These are phyloP conservation scores for Pseudomyrmex sp. DNA, from an alignment of 1,140 invertebrate species.

Conservation along the genomic window DNA sequence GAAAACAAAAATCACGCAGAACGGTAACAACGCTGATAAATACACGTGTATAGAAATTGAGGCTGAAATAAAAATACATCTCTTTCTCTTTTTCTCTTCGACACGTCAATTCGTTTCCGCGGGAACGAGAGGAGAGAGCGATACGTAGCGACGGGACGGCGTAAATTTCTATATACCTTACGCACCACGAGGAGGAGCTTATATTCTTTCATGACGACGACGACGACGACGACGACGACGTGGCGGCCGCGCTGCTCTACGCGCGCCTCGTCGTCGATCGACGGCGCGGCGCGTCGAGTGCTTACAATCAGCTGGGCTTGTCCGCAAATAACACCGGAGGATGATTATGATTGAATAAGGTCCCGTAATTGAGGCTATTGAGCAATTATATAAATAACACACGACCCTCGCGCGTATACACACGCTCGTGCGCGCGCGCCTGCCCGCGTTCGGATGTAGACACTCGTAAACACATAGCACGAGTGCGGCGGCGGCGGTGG, in stretches of 20 bases:
- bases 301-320: constrained; percentile 85
- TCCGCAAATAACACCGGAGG: constrained; percentile 84
- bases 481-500: constrained; percentile 47
- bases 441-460: neutral
- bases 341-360: constrained; percentile 85
- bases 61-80: too few species aligned
- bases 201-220: constrained; percentile 7
- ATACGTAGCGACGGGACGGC: too few species aligned
- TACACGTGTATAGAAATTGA: too few species aligned
- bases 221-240: constrained; percentile 60
- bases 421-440: neutral
- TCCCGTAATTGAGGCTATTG: constrained; percentile 84
- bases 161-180: too few species aligned
- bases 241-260: too few species aligned
- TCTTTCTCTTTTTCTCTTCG: too few species aligned
- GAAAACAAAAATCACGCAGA: too few species aligned
- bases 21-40: too few species aligned
- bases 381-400: constrained; percentile 85
- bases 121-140: too few species aligned
- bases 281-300: constrained; percentile 70
- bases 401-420: constrained; percentile 60
- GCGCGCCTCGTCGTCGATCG: too few species aligned
- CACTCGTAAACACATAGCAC: constrained; percentile 66
- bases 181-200: too few species aligned
- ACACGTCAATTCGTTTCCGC: too few species aligned